These are phyloP conservation scores for Pandemis corylana DNA, from an alignment of 2,888 invertebrate genomes.

Conservation along the genomic window DNA sequence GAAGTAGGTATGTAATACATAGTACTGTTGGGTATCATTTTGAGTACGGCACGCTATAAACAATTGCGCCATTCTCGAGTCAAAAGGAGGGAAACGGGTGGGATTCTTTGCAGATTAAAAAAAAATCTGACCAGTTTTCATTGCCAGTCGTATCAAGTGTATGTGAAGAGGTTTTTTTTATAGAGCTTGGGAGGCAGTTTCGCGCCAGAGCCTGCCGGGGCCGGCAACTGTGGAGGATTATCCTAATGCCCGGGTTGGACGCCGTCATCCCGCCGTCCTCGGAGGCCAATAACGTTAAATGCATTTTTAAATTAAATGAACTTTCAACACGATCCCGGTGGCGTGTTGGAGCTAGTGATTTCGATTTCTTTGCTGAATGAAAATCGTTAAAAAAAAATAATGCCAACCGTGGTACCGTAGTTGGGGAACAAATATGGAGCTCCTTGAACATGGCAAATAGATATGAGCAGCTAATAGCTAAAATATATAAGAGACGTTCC, in stretches of 20 bases:
- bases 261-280: slow-evolving; percentile 30
- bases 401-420: not conserved
- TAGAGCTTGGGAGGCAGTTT: slow-evolving; percentile 5
- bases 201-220: not conserved
- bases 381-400: slow-evolving; percentile 23
- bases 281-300: slow-evolving; percentile 41
- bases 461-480: not conserved
- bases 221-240: slow-evolving; percentile 43
- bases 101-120: not conserved
- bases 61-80: not conserved
- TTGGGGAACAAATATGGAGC: not conserved
- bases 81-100: not conserved
- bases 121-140: not conserved
- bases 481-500: not conserved
- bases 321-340: slow-evolving; percentile 24
- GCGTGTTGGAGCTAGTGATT: not conserved
- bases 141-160: not conserved
- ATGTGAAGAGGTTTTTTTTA: not conserved
- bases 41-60: not conserved
- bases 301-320: slow-evolving; percentile 41
- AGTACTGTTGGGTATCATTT: not conserved
- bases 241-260: slow-evolving; percentile 40
- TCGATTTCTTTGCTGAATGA: slow-evolving; percentile 24
- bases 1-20: no score
- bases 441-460: not conserved